Percentiles rank a stretch among this genome's conserved stretches.
Conservation (phyloP, 2,113 vertebrate species). For the Clarias magur region DNA sequence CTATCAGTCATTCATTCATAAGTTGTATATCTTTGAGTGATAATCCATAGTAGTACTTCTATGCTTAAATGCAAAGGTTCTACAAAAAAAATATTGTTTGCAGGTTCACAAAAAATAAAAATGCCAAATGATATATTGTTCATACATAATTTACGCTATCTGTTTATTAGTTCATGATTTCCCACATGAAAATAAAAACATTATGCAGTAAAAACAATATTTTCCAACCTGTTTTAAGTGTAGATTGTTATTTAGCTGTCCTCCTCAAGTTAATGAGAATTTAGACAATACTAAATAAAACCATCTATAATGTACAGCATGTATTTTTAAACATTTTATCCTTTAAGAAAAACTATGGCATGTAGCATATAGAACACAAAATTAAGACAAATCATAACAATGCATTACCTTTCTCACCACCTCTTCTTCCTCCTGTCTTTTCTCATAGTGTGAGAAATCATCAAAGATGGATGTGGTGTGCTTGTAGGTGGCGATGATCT, state of each 20-base stretch:
- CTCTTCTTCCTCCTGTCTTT: constrained; percentile 97
- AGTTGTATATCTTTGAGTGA: neutral
- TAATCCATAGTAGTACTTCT: neutral
- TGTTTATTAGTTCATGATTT: neutral
- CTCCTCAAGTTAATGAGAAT: neutral
- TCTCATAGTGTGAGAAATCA: constrained; percentile 98
- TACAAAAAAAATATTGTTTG: neutral
- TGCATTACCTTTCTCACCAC: constrained; percentile 91
- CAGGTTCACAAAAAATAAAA: neutral
- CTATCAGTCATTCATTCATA: neutral
- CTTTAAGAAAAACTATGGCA: neutral
- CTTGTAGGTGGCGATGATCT: constrained; percentile 95
- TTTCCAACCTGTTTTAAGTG: neutral
- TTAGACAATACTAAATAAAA: neutral
- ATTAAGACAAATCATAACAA: neutral
- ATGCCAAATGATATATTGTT: neutral
- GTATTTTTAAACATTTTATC: neutral
- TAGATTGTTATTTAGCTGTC: neutral
- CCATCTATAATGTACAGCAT: neutral
- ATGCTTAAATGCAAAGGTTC: neutral
- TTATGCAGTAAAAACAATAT: neutral
- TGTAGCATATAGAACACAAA: neutral
- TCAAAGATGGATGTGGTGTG: constrained; percentile 99
- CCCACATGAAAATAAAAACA: neutral
- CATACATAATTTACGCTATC: neutral